Evolutionary conservation across 1,140 invertebrate genomes (phyloP), one percentile per base, ranked within the genome.

Genomic region (Pantala flavescens): DNA sequence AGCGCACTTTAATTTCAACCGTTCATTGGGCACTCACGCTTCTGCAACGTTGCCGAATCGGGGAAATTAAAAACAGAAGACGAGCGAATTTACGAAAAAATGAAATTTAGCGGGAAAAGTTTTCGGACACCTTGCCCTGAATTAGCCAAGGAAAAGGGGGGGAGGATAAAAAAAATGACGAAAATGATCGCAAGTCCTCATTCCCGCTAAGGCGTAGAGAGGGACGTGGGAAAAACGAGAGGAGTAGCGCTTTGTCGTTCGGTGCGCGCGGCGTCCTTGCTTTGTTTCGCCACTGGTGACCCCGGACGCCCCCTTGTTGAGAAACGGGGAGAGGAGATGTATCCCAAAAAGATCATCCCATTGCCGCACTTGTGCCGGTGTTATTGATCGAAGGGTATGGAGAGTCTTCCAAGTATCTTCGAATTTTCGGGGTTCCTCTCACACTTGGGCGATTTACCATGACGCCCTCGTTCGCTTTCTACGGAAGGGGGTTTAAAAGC

Each of bases 281-380:
- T 63, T 63, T 63, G 49, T 63, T 63, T 63, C n/a, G n/a, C 49
- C 49, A 63, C 49, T 12, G n/a, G 49, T 63, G 49, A 63, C 49
- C 49, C 49, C 14, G 9, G 12, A 36, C 28, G n/a, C 49, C 49
- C 5, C 14, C n/a, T 12, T 12, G 49, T 21, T 19, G 49, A 63
- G 49, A 63, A 63, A 63, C 5, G 16, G n/a, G 49, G 49, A 63
- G 12, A 63, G 12, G 2, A 3, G 12, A 5, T 16, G 49, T 12
- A 63, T 21, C 49, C 28, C 28, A 2, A 9, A 36, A 36, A 9
- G 28, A 9, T 9, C 3, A 36, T 36, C 28, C 28, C 28, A 36
- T 36, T 36, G 28, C 28, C 28, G 28, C 28, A 36, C 28, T 36
- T 36, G 28, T 36, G 28, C 28, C 28, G 2, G 9, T 36, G 2